A percentile compares a stretch with the other conserved stretches of the same genome.
phyloP scores from a whole-genome alignment of 2,888 invertebrate genomes.

The Melipona bicolor region DNA sequence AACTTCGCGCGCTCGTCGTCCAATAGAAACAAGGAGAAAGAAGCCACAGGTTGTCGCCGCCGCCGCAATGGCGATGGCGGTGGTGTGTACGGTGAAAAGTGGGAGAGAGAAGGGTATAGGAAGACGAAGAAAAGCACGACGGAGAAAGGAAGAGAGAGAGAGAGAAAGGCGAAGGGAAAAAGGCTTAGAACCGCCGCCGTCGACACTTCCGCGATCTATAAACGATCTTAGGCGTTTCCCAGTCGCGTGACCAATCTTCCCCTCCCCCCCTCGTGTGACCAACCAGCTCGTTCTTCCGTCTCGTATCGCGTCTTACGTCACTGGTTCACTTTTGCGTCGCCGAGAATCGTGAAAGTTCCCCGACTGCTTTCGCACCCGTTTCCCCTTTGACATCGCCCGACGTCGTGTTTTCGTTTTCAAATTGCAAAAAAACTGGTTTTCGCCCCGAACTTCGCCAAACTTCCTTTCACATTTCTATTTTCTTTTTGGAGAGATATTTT shows the following conservation, averaged over 20 bases:
- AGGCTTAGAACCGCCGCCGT: constrained; percentile 46
- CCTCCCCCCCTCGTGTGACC: constrained; percentile 30
- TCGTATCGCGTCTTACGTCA: constrained; percentile 60
- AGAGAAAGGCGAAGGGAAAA: constrained; percentile 49
- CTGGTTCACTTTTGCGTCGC: constrained; percentile 48
- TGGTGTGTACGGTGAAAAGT: background rate
- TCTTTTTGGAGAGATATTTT: background rate
- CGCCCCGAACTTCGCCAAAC: background rate
- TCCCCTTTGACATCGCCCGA: constrained; percentile 50
- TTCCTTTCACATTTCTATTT: background rate
- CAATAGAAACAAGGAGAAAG: constrained; percentile 15
- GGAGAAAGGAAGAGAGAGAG: background rate
- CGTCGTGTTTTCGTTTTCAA: background rate
- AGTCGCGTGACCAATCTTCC: constrained; percentile 64
- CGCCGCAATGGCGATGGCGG: background rate
- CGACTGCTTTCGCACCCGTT: constrained; percentile 36
- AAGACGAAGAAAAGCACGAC: background rate
- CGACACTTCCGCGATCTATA: constrained; percentile 66
- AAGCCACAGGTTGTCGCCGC: constrained; percentile 53
- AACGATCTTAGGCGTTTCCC: constrained; percentile 64
- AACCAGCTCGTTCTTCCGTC: constrained; percentile 41
- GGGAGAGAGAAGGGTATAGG: background rate
- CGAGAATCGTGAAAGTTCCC: constrained; percentile 51
- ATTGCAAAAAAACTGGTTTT: background rate
- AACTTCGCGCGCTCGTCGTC: background rate